Conservation (phyloP, 35 echinoderm and acorn worm genomes). For the Heliocidaris erythrogramma region DNA sequence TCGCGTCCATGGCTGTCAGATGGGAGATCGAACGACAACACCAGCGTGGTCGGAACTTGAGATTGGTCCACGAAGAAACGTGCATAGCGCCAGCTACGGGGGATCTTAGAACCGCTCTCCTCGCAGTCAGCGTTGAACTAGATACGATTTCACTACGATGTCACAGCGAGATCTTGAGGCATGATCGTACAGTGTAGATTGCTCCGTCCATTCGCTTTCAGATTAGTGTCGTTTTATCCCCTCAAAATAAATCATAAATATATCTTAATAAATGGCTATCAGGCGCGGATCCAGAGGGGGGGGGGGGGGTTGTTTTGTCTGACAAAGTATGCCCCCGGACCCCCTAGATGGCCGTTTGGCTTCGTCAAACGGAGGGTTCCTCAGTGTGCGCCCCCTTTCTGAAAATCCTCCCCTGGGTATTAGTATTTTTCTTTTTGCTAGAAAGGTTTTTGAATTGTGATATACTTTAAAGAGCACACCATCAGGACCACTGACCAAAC, state of each 20-base stretch:
- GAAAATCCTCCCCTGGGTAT: no score
- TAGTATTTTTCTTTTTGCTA: no score
- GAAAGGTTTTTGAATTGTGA: no score
- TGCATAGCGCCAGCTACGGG: not conserved
- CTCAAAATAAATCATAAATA: not conserved
- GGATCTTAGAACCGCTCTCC: not conserved
- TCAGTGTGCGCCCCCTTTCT: no score
- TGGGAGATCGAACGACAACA: not conserved
- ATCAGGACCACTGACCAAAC: no score
- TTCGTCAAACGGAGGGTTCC: no score
- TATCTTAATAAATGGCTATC: no score
- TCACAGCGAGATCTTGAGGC: not conserved
- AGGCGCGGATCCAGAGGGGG: no score
- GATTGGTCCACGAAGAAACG: not conserved
- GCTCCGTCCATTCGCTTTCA: not conserved
- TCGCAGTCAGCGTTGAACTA: not conserved
- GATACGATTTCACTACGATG: not conserved
- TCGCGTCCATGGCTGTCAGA: not conserved
- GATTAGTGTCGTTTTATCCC: not conserved
- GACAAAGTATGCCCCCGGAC: no score
- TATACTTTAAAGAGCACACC: no score
- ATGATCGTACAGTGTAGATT: not conserved
- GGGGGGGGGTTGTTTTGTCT: no score
- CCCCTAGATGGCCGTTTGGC: no score
- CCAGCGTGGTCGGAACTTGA: not conserved